Base-by-base conservation (phyloP, 2,797 vertebrate genomes). In the Micropoecilia bifurca region DNA sequence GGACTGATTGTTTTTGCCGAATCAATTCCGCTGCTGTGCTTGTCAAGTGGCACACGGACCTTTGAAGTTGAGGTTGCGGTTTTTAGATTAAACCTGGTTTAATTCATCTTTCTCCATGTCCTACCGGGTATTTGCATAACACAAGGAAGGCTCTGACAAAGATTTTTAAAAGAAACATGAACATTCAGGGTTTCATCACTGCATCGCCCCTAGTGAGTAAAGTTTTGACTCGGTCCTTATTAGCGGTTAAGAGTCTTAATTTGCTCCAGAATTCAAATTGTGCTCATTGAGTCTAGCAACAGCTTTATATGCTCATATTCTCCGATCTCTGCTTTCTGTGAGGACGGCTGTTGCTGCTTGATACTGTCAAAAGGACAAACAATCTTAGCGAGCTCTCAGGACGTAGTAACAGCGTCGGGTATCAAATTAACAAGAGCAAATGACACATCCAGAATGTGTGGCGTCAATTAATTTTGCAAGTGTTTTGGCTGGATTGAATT, bases 401-500 rank as follows among this genome's bases (percentile, higher is more conserved):
- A 73, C 83, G 81, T 72, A 82, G 87, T 83, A 83, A 87, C 71
- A 9, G 30, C 78, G 59, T 84, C 66, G 84, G 83, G 83, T 85
- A 77, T 87, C 87, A 79, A 87, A 87, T 83, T 80, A 88, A 87
- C 79, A 80, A 87, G 81, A 71, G 71, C 77, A 83, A 76, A 83
- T 75, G 77, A 80, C 83, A 83, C 59, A 79, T 73, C 66, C 66
- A 78, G 53, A 82, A 57, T 45, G 50, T 80, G 74, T 85, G 76
- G 82, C 25, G 33, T 75, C 74, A 71, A 75, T 82, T 82, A 43
- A 69, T 69, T 69, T 69, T 69, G 66, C 41, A 68, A 68, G 66
- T 43, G 66, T 69, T 50, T 57, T 69, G 66, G 66, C 22, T 69
- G 22, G 66, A 43, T 43, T 69, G 6, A 25, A 41, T 43, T 69